A percentile compares a stretch with the other conserved stretches of the same genome.
These are phyloP conservation scores for Aurelia sp. DNA, from an alignment of 30 jellyfish, hydroid and myxozoan genomes.

Conservation along the genomic window DNA sequence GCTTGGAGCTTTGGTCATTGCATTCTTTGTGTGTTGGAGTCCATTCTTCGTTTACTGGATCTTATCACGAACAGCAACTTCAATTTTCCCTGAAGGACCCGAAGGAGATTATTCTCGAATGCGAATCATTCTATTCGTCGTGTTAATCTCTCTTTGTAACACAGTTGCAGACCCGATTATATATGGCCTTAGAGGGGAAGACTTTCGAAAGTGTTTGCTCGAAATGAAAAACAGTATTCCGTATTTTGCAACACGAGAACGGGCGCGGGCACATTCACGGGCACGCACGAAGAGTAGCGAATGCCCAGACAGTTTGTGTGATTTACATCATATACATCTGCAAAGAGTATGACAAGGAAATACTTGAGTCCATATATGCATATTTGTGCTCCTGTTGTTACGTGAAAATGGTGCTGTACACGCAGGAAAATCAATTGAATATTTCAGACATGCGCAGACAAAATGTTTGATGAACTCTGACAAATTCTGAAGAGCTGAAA, in stretches of 20 bases:
- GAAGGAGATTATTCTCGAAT: constrained; percentile 66
- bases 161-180: constrained; percentile 78
- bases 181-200: constrained; percentile 64
- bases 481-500: too few species aligned
- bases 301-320: constrained; percentile 12
- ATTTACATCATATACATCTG: too few species aligned
- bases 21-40: constrained; percentile 68
- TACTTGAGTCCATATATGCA: too few species aligned
- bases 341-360: too few species aligned
- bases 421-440: too few species aligned
- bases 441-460: too few species aligned
- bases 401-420: too few species aligned
- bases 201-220: constrained; percentile 37
- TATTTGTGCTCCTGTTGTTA: too few species aligned
- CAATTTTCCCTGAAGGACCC: constrained; percentile 65
- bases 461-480: too few species aligned
- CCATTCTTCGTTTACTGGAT: constrained; percentile 78
- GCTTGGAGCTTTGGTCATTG: constrained; percentile 51
- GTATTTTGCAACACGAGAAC: constrained; percentile 14
- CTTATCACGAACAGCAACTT: constrained; percentile 67
- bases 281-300: constrained; percentile 50
- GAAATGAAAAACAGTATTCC: constrained; percentile 10
- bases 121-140: constrained; percentile 50
- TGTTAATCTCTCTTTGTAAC: constrained; percentile 58
- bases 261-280: constrained; percentile 37